A percentile compares a stretch with the other conserved stretches of the same genome.
Evolutionary conservation across 2,113 vertebrate genomes (phyloP).

Genomic region (Orientallactaga bullata): DNA sequence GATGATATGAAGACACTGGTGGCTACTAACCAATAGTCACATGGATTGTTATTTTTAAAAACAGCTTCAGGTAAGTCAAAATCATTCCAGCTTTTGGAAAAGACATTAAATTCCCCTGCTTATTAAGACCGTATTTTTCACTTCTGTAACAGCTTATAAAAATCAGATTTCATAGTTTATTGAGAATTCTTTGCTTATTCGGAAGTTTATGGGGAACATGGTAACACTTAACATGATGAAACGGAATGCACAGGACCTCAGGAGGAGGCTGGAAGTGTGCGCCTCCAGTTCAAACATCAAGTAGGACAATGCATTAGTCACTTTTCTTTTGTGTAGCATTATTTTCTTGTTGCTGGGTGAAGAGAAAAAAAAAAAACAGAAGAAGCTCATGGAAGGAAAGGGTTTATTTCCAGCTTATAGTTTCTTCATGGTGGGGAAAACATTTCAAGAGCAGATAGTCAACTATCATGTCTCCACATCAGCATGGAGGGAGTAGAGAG

Average conservation of each 20-base stretch:
- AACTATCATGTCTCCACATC: no score
- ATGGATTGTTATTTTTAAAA: conserved; percentile 28
- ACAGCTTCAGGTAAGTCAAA: neutral
- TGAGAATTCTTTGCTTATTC: neutral
- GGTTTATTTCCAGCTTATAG: no score
- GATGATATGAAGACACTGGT: neutral
- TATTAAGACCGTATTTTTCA: neutral
- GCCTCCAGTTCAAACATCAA: neutral
- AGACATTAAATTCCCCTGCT: no score
- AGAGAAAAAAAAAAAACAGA: no score
- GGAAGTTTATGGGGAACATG: neutral
- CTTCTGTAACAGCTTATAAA: neutral
- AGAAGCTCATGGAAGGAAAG: no score
- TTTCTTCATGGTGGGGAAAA: no score
- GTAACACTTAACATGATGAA: neutral
- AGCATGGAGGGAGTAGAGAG: no score
- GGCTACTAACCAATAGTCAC: neutral
- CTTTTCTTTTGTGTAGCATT: no score
- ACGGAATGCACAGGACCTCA: neutral
- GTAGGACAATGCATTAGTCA: no score
- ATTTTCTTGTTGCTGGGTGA: no score
- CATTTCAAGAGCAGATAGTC: no score
- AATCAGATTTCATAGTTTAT: neutral
- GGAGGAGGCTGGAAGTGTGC: neutral
- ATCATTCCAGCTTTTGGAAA: neutral